Base-by-base conservation (phyloP, 2,113 vertebrate species). In the Podilymbus podiceps region DNA sequence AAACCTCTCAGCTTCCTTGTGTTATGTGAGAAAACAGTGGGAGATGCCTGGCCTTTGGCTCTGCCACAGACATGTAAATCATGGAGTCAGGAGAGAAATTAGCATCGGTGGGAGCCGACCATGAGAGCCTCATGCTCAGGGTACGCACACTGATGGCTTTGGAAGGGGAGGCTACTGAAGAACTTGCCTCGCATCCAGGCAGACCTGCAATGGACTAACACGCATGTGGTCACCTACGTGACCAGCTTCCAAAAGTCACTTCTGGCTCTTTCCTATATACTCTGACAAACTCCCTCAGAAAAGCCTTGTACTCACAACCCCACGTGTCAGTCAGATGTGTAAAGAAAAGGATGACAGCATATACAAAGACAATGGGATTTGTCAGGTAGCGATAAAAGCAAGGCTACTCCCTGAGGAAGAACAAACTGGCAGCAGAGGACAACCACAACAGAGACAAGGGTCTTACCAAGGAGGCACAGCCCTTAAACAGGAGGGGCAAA, bases 171-270 rank as follows among this genome's bases (percentile, higher is more conserved):
- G 2, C 35, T 69, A 1, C 11, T 2, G 1, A 22, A 73, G 24
- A 86, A n/a, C 46, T 53, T 63, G 3, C 40, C 33, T 86, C 3
- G 0, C 17, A 20, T 44, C 15, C 30, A 30, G 20, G 15, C 50
- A 80, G n/a, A 50, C 25, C 35, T 47, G 5, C 24, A 27, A 12
- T 2, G 1, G 6, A 10, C 9, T 64, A 60, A 62, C 13, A 35
- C 5, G 9, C 16, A 14, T 5, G 6, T 3, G 4, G 22, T 7
- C 3, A 4, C 6, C 22, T 2, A 1, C 0, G 0, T 6, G 23
- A 50, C 24, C 33, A 68, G 46, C 22, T 86, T 83, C 42, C 17
- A 6, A 13, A 85, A 40, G 12, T 80, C 12, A 22, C 11, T 72
- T 82, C 38, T 72, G 4, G 21, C n/a, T 77, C 19, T 53, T 8